These are phyloP conservation scores for rat (Rattus norvegicus) DNA, from an alignment of 2,113 vertebrate genomes.

Conservation along the genomic window GRCr8 NC_086025.1:40400501-40401000, in stretches of 20 bases:
- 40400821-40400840: background rate
- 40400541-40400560: background rate
- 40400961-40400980: background rate
- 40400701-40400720: background rate
- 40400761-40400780: constrained; percentile 8
- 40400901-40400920: background rate
- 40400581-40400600: background rate
- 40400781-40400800: background rate
- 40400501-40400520: background rate
- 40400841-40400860: background rate
- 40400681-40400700: background rate
- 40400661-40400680: background rate
- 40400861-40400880: background rate
- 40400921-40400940: background rate
- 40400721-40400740: background rate
- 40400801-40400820: background rate
- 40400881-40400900: background rate
- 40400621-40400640: background rate
- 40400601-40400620: background rate
- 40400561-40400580: background rate
- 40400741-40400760: background rate
- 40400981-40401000: background rate
- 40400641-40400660: background rate
- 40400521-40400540: background rate
- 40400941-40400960: background rate